Evolutionary conservation across 1,140 invertebrate species (phyloP).

Genomic region (Luehdorfia chinensis): DNA sequence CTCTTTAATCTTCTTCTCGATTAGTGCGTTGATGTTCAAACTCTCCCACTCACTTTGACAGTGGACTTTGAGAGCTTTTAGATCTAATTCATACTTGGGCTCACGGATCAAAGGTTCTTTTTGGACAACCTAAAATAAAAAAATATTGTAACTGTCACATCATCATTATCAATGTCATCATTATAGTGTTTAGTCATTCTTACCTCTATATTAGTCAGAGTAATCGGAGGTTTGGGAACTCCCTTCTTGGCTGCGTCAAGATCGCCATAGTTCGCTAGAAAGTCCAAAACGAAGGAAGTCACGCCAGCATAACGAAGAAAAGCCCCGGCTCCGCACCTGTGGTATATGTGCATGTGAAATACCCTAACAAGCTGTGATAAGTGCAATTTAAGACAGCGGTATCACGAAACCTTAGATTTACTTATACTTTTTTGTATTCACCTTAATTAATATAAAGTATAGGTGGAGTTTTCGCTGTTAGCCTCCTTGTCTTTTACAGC

Average conservation of each 20-base stretch:
- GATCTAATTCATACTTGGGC: slow-evolving; percentile 50
- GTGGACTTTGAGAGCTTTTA: slow-evolving; percentile 54
- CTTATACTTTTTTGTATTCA: too few relatives aligned
- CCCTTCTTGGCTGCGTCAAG: slow-evolving; percentile 40
- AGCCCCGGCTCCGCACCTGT: slow-evolving; percentile 45
- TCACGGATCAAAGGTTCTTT: slow-evolving; percentile 46
- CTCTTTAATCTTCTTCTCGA: slow-evolving; percentile 55
- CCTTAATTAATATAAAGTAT: too few relatives aligned
- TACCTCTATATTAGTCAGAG: slow-evolving; percentile 53
- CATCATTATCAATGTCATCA: too few relatives aligned
- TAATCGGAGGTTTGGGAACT: slow-evolving; percentile 38
- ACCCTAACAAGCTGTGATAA: too few relatives aligned
- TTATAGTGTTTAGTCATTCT: slow-evolving; percentile 3
- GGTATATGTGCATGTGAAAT: too few relatives aligned
- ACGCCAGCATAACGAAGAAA: slow-evolving; percentile 59
- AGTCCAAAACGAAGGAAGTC: slow-evolving; percentile 57
- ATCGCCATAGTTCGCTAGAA: slow-evolving; percentile 56
- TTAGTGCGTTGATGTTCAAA: slow-evolving; percentile 50
- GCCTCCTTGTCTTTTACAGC: too few relatives aligned
- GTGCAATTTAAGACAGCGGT: too few relatives aligned
- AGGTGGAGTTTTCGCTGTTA: too few relatives aligned
- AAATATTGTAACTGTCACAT: too few relatives aligned
- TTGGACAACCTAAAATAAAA: slow-evolving; percentile 44
- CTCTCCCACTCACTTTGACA: slow-evolving; percentile 58
- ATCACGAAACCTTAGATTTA: neutral